Evolutionary conservation across 2,888 invertebrate genomes (phyloP).

Genomic region (Drosophila atripex): DNA sequence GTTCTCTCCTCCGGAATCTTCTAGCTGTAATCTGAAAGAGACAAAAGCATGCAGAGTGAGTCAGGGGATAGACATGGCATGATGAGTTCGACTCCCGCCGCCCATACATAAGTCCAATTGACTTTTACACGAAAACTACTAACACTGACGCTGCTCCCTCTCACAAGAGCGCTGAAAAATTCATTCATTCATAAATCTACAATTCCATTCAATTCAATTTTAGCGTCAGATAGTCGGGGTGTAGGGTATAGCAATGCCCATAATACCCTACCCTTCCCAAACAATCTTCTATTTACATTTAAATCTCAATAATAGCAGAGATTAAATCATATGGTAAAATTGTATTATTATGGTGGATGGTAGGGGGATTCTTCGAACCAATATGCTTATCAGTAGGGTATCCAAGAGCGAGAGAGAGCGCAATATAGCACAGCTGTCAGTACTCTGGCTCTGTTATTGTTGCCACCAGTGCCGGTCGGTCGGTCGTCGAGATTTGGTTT

Average conservation of each 20-base stretch:
- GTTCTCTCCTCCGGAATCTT: conserved; percentile 83
- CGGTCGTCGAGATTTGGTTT: conserved; percentile 12
- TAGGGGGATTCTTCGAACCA: no score
- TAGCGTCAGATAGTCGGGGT: background rate
- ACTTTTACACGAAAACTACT: no score
- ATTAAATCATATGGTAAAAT: no score
- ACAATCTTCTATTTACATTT: no score
- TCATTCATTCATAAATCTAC: conserved; percentile 80
- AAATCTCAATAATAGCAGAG: no score
- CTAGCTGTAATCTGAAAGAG: conserved; percentile 81
- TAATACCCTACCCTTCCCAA: background rate
- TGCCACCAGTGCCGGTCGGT: conserved; percentile 25
- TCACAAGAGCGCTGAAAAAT: conserved; percentile 57
- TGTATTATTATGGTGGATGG: no score
- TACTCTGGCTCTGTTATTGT: no score
- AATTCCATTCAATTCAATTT: conserved; percentile 79
- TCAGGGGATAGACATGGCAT: conserved; percentile 28
- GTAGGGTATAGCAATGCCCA: background rate
- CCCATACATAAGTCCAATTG: no score
- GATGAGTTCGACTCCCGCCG: background rate
- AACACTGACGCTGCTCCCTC: no score
- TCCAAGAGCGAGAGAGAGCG: no score
- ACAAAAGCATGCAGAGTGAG: conserved; percentile 5
- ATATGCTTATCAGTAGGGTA: no score
- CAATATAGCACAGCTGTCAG: no score